phyloP scores from a whole-genome alignment of 1,140 invertebrate species.

The Drosophila suzukii region DNA sequence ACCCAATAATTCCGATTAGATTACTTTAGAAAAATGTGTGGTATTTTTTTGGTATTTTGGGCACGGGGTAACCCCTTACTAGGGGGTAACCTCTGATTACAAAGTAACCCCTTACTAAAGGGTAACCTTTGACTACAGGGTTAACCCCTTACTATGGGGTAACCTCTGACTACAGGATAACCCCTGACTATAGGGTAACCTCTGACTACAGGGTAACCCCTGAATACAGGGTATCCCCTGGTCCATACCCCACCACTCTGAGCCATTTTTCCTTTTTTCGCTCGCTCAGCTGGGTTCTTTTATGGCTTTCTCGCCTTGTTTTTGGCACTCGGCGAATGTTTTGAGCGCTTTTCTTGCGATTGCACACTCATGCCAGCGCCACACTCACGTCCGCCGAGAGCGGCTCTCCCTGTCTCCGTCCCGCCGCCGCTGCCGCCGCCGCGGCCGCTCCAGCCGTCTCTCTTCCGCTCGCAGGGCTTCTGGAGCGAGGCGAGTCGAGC shows the following conservation, averaged over 20 bases:
- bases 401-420: constrained; percentile 15
- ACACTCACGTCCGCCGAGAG: constrained; percentile 3
- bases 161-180: too few relatives aligned
- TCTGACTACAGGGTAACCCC: too few relatives aligned
- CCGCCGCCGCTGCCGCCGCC: constrained; percentile 3
- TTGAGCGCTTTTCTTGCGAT: constrained; percentile 43
- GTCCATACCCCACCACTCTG: too few relatives aligned
- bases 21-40: too few relatives aligned
- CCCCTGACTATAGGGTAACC: too few relatives aligned
- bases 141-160: too few relatives aligned
- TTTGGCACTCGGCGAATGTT: constrained; percentile 31
- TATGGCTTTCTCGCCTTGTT: constrained; percentile 22
- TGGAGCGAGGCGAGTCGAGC: not conserved
- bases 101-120: not conserved
- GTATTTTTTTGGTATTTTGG: too few relatives aligned
- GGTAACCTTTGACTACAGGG: not conserved
- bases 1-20: too few relatives aligned
- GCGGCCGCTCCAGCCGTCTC: constrained; percentile 2
- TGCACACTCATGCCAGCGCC: constrained; percentile 39
- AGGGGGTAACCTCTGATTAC: too few relatives aligned
- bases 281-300: constrained; percentile 14
- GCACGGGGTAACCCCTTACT: too few relatives aligned
- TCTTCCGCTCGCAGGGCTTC: not conserved
- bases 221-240: not conserved
- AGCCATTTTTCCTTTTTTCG: not conserved